Base-by-base conservation (phyloP, 2,888 invertebrate genomes). In the Spodoptera picta region DNA sequence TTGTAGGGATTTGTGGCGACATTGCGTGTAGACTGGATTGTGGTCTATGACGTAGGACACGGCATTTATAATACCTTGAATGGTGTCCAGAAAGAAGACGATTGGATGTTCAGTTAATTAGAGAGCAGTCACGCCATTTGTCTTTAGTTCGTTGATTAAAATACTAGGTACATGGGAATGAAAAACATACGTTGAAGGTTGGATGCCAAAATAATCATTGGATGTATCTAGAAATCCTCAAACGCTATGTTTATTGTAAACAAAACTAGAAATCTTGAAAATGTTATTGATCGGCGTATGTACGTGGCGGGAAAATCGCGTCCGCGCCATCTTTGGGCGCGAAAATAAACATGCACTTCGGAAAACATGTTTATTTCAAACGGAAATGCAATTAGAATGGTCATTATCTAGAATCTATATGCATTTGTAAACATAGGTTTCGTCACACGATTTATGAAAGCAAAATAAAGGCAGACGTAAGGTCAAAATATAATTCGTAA, bases 361-460 rank as follows among this genome's bases (percentile, higher is more conserved):
- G 53, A 78, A 80, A 83, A 85, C 83, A 82, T 77, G 76, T 74
- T 83, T 79, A 73, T 80, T 58, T 67, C 57, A 50, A 36, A 47
- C 41, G 12, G 48, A 60, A 60, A 42, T 49, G 53, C 64, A 50
- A 42, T 45, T 43, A 52, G 47, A 62, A 55, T n/a, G 47, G n/a
- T 27, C n/a, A 53, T 54, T 24, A 64, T 65, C n/a, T 63, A 63
- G 36, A 0, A 47, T 4, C 43, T 68, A 55, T 56, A 52, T 49
- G 51, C 24, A n/a, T 12, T 57, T 24, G 45, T 27, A 10, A 41
- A 42, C 5, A 31, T 27, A 27, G 27, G 27, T 27, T 27, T 27
- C 27, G 27, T 27, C 27, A 27, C 27, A 27, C 5, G 27, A 27
- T 27, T 27, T 27, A 27, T 27, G 12, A 47, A 47, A 10, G 23